Conservation (phyloP, 2,113 vertebrate species). For the Numida meleagris region DNA sequence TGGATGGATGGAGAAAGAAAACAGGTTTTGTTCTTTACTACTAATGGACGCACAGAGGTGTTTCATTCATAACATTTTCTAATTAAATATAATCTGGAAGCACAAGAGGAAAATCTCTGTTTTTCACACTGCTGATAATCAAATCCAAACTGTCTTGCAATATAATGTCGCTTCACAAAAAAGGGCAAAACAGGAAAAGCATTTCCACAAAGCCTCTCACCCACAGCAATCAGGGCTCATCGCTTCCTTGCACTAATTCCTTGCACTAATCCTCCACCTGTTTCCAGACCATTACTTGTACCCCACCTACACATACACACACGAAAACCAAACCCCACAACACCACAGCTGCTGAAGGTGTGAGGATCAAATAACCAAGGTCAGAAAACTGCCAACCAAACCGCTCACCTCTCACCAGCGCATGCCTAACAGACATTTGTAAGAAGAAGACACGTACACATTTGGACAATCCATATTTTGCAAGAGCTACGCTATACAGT, state of each 20-base stretch:
- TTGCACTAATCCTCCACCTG: background rate
- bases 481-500: fast-evolving
- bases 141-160: background rate
- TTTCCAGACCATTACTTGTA: background rate
- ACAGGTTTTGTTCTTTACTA: background rate
- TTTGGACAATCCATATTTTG: fast-evolving
- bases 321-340: background rate
- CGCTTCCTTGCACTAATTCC: background rate
- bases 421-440: background rate
- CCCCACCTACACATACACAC: background rate
- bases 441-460: background rate
- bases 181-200: background rate
- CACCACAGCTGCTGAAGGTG: background rate
- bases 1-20: background rate
- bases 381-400: background rate
- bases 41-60: fast-evolving
- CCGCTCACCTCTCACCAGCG: background rate
- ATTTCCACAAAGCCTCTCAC: background rate
- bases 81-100: background rate
- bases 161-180: background rate
- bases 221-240: background rate
- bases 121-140: background rate
- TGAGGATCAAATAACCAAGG: background rate
- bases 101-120: background rate
- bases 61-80: background rate